Percentiles rank a stretch among this genome's conserved stretches.
Conservation (phyloP, 2,888 invertebrate species). For the Parnassius glacialis region DNA sequence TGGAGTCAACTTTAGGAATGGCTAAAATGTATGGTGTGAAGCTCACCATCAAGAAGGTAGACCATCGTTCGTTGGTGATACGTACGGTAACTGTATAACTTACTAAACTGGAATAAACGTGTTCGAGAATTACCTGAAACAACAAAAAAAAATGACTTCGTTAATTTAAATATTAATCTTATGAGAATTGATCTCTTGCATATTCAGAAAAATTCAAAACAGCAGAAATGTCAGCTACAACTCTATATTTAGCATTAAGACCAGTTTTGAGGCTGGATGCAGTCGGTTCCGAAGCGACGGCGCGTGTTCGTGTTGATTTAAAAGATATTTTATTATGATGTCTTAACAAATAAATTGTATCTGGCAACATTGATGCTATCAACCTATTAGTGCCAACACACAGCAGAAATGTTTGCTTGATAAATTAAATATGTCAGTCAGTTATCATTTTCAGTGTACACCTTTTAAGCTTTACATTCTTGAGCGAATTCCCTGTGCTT, state of each 20-base stretch:
- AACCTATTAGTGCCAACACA: neutral
- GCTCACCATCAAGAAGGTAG: no score
- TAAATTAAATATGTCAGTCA: slow-evolving; percentile 3
- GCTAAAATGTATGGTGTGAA: no score
- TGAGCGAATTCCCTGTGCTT: no score
- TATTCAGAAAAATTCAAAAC: slow-evolving; percentile 21
- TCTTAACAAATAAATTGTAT: slow-evolving; percentile 22
- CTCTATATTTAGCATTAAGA: slow-evolving; percentile 24
- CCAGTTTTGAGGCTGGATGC: slow-evolving; percentile 18
- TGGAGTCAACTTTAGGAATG: no score
- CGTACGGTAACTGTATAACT: neutral
- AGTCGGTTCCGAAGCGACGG: neutral
- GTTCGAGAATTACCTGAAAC: slow-evolving; percentile 16
- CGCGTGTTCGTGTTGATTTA: slow-evolving; percentile 9
- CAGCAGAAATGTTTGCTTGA: slow-evolving; percentile 6
- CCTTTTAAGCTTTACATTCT: no score
- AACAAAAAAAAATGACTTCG: slow-evolving; percentile 2
- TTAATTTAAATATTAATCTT: slow-evolving; percentile 1
- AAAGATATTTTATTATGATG: slow-evolving; percentile 20
- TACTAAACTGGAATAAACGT: neutral
- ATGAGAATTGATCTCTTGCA: neutral
- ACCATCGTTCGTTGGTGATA: no score
- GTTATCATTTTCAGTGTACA: no score
- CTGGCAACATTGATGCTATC: slow-evolving; percentile 12
- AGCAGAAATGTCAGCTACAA: slow-evolving; percentile 15